Conservation (phyloP, 1,140 invertebrate genomes). For the Hycleus phaleratus region DNA sequence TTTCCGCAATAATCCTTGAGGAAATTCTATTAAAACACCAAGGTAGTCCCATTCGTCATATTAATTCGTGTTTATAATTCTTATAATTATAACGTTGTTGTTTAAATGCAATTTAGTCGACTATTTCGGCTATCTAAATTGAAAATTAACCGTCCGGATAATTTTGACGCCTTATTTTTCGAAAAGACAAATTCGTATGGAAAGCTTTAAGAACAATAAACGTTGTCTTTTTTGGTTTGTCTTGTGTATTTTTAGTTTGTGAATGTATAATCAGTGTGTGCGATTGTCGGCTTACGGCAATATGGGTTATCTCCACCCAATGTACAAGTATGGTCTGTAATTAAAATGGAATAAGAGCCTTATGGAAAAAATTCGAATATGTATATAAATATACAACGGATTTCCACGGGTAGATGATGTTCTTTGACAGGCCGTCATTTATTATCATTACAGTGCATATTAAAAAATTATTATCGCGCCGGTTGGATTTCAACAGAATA, state of each 20-base stretch:
- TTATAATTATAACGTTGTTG: constrained; percentile 8
- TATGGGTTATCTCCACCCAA: constrained; percentile 27
- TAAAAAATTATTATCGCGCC: constrained; percentile 29
- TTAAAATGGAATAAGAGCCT: constrained; percentile 29
- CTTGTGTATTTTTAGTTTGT: constrained; percentile 11
- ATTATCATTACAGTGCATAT: constrained; percentile 34
- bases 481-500: constrained; percentile 15
- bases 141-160: not conserved
- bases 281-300: constrained; percentile 16
- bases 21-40: constrained; percentile 7
- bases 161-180: constrained; percentile 1
- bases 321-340: constrained; percentile 23
- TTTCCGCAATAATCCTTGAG: constrained; percentile 3
- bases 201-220: constrained; percentile 16
- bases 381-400: constrained; percentile 16
- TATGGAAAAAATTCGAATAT: constrained; percentile 27
- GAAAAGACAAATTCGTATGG: not conserved
- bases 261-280: constrained; percentile 25
- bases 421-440: constrained; percentile 33
- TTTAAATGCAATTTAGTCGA: constrained; percentile 10
- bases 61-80: constrained; percentile 7
- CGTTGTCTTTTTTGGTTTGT: constrained; percentile 20
- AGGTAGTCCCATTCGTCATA: constrained; percentile 13
- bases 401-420: constrained; percentile 18
- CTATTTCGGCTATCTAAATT: constrained; percentile 3